Conservation (phyloP, 92 coral and sea anemone species). For the Heteractis magnifica region DNA sequence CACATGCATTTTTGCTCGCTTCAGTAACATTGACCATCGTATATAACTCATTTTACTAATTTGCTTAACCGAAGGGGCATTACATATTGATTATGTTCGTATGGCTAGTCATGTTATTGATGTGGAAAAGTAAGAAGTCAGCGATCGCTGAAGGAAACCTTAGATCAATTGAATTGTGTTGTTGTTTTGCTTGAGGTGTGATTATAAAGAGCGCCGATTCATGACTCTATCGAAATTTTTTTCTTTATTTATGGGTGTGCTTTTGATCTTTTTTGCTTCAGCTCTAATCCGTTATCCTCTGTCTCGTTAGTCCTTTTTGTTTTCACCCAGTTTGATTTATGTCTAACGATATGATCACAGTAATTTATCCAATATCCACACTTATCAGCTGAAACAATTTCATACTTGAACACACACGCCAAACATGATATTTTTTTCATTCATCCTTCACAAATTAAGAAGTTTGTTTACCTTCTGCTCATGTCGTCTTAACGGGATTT, state of each 20-base stretch:
- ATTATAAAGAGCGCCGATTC: not conserved
- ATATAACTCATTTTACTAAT: not conserved
- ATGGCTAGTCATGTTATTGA: not conserved
- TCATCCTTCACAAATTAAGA: constrained; percentile 7
- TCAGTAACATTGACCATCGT: not conserved
- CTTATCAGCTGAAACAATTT: not conserved
- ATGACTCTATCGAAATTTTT: not conserved
- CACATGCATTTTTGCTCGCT: constrained; percentile 24
- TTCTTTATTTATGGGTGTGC: not conserved
- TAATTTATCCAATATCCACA: not conserved
- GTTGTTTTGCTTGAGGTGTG: not conserved
- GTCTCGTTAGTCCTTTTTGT: not conserved
- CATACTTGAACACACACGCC: not conserved
- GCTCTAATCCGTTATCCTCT: not conserved
- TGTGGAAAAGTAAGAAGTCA: not conserved
- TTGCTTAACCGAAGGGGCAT: not conserved
- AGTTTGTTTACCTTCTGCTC: not conserved
- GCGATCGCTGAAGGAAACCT: constrained; percentile 1
- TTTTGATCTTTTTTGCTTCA: not conserved
- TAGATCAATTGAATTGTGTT: not conserved
- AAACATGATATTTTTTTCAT: not conserved
- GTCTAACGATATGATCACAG: no score
- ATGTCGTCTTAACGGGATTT: not conserved
- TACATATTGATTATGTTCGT: not conserved
- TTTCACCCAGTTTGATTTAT: not conserved